phyloP scores from a whole-genome alignment of 2,888 invertebrate species.

The Griposia aprilina region DNA sequence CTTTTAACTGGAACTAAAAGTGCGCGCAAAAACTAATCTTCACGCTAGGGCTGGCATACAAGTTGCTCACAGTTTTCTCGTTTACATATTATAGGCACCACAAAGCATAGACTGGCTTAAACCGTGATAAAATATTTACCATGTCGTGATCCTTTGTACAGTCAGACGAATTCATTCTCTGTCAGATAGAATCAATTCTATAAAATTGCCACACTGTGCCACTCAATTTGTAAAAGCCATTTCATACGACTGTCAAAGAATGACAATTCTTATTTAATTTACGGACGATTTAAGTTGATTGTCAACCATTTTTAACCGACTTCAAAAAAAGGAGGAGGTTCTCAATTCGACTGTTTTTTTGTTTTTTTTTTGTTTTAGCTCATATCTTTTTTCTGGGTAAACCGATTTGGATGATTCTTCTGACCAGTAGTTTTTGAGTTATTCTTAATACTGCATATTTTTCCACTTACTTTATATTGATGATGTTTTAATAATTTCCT shows the following conservation, averaged over 20 bases:
- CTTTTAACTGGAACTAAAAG: constrained; percentile 61
- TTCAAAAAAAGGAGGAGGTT: too few species aligned
- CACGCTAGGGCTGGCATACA: constrained; percentile 35
- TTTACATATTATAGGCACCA: too few species aligned
- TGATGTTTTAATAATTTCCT: too few species aligned
- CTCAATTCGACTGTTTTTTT: too few species aligned
- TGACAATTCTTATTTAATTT: background rate
- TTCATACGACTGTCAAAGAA: background rate
- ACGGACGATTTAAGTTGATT: background rate
- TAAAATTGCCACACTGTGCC: background rate
- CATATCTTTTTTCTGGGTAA: too few species aligned
- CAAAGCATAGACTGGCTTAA: background rate
- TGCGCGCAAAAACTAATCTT: constrained; percentile 48
- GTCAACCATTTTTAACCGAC: too few species aligned
- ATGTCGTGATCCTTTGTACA: background rate
- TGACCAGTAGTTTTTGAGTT: too few species aligned
- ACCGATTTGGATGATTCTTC: too few species aligned
- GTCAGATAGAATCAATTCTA: too few species aligned
- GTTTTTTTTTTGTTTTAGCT: too few species aligned
- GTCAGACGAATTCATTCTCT: background rate
- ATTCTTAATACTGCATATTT: too few species aligned
- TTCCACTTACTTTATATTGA: too few species aligned
- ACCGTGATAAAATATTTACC: background rate
- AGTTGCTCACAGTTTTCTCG: background rate
- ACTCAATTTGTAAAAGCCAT: background rate